These are phyloP conservation scores for Arizona elegans DNA, from an alignment of 2,113 vertebrate genomes.

Conservation along the genomic window DNA sequence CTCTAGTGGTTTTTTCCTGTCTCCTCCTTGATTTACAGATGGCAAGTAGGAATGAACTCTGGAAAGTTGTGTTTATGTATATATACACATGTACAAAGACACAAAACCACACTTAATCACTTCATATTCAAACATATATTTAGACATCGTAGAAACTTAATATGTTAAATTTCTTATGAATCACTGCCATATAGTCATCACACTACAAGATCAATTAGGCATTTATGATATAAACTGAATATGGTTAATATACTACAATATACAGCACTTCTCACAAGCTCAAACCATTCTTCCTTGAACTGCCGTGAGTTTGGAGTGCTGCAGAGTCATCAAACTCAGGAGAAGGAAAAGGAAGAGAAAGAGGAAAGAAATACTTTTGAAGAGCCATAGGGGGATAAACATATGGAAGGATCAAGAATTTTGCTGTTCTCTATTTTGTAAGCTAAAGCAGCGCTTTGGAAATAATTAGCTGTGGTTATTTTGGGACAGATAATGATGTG, in stretches of 20 bases:
- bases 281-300: neutral
- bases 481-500: neutral
- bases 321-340: conserved; percentile 1
- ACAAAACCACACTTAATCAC: neutral
- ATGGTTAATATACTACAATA: neutral
- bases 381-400: neutral
- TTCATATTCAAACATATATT: neutral
- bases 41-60: neutral
- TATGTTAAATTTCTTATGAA: neutral
- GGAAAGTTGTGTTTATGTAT: neutral
- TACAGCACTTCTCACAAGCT: neutral
- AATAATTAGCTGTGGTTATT: neutral
- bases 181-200: neutral
- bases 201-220: neutral
- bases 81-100: neutral
- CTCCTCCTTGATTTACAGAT: neutral
- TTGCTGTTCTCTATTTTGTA: neutral
- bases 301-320: neutral
- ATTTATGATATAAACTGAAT: neutral
- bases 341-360: neutral
- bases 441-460: neutral
- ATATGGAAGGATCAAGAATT: neutral
- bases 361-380: neutral
- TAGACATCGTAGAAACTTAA: neutral
- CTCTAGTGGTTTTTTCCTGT: neutral